phyloP scores from a whole-genome alignment of 2,888 invertebrate genomes.

The Helleia helle region DNA sequence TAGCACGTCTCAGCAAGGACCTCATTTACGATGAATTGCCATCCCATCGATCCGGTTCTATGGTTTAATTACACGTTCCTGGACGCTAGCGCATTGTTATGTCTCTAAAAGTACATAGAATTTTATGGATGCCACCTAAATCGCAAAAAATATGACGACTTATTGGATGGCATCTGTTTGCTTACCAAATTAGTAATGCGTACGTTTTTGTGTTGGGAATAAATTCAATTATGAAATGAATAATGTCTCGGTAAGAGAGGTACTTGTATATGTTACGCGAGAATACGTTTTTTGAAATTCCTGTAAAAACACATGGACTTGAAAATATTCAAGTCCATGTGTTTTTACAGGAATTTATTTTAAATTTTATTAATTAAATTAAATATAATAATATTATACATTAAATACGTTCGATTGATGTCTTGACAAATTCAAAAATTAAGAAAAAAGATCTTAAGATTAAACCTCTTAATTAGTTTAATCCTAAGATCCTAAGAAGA shows the following conservation, averaged over 20 bases:
- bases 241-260: neutral
- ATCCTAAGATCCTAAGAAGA: too few relatives aligned
- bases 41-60: conserved; percentile 40
- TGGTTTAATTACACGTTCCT: conserved; percentile 49
- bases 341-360: too few relatives aligned
- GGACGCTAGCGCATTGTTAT: conserved; percentile 36
- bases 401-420: too few relatives aligned
- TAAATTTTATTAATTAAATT: too few relatives aligned
- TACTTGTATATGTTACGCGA: neutral
- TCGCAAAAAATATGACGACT: conserved; percentile 4
- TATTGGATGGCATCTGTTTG: conserved; percentile 5
- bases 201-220: neutral
- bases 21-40: conserved; percentile 53
- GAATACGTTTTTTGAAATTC: too few relatives aligned
- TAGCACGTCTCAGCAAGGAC: conserved; percentile 43
- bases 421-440: too few relatives aligned
- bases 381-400: too few relatives aligned
- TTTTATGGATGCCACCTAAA: conserved; percentile 9
- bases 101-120: conserved; percentile 30
- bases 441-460: too few relatives aligned
- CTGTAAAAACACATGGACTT: too few relatives aligned
- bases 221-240: neutral
- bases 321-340: too few relatives aligned
- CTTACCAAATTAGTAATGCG: conserved; percentile 1
- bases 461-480: too few relatives aligned